Evolutionary conservation across 2,888 invertebrate genomes (phyloP).

Genomic region (Thymelicus lineola): DNA sequence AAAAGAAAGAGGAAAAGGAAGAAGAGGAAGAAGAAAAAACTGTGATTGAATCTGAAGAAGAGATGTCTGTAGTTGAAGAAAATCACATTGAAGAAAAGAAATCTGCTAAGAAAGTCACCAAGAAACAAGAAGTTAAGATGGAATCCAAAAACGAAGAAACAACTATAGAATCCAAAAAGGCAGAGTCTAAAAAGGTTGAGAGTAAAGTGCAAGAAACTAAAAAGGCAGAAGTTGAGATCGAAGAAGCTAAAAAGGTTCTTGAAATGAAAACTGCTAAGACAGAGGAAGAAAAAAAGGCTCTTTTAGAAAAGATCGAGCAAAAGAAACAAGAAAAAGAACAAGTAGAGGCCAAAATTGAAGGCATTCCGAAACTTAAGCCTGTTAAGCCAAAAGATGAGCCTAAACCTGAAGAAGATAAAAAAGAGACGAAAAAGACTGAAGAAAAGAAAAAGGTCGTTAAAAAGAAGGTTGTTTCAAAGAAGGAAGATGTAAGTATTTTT

Average conservation of each 20-base stretch:
- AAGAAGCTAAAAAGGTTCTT: constrained; percentile 77
- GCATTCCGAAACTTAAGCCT: constrained; percentile 86
- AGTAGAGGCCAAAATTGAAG: constrained; percentile 84
- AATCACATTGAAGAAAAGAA: constrained; percentile 73
- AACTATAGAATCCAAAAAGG: constrained; percentile 57
- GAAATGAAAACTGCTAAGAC: constrained; percentile 80
- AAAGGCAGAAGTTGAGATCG: constrained; percentile 71
- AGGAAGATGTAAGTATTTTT: constrained; percentile 75
- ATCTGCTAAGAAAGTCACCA: constrained; percentile 62
- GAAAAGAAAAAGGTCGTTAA: constrained; percentile 74
- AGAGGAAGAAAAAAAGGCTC: constrained; percentile 79
- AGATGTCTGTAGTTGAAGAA: constrained; percentile 80
- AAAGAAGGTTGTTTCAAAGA: constrained; percentile 79
- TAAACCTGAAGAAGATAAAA: constrained; percentile 75
- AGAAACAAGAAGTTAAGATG: constrained; percentile 68
- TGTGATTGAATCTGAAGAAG: constrained; percentile 80
- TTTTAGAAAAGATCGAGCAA: constrained; percentile 81
- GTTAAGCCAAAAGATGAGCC: constrained; percentile 81
- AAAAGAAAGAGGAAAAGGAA: constrained; percentile 81
- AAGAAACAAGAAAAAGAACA: constrained; percentile 79
- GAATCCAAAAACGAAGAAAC: constrained; percentile 61
- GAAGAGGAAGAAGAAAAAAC: constrained; percentile 72
- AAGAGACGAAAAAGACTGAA: constrained; percentile 69
- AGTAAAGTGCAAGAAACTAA: constrained; percentile 68
- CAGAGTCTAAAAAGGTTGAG: constrained; percentile 67